These are phyloP conservation scores for Eumerus sabulonum DNA, from an alignment of 2,888 invertebrate genomes.

Conservation along the genomic window DNA sequence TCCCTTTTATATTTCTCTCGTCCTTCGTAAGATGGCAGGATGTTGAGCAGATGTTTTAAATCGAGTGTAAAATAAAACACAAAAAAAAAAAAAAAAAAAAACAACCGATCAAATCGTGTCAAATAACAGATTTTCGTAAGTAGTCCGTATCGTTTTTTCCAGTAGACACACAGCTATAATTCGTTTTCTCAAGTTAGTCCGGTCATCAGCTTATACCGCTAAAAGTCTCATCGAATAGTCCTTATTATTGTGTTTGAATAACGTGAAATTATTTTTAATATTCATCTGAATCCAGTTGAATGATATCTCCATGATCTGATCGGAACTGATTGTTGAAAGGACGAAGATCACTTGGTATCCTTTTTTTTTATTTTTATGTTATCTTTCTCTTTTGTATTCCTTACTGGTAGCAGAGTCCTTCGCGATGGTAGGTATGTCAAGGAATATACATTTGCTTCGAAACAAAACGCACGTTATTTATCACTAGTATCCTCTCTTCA, in stretches of 20 bases:
- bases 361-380: no score
- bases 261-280: slow-evolving; percentile 52
- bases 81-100: no score
- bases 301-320: slow-evolving; percentile 60
- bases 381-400: no score
- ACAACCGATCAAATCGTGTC: slow-evolving; percentile 38
- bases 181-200: slow-evolving; percentile 1
- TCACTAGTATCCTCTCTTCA: slow-evolving; percentile 13
- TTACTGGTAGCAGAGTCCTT: no score
- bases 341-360: slow-evolving; percentile 16
- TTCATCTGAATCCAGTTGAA: slow-evolving; percentile 49
- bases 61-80: background rate
- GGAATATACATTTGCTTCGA: slow-evolving; percentile 41
- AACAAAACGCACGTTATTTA: no score
- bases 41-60: slow-evolving; percentile 51
- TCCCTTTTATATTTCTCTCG: slow-evolving; percentile 11
- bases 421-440: slow-evolving; percentile 15
- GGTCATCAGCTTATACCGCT: slow-evolving; percentile 45
- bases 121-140: slow-evolving; percentile 6
- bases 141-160: slow-evolving; percentile 30
- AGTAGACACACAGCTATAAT: slow-evolving; percentile 4
- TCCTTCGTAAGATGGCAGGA: slow-evolving; percentile 21
- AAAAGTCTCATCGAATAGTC: slow-evolving; percentile 56
- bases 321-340: slow-evolving; percentile 22
- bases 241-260: slow-evolving; percentile 53